phyloP scores from a whole-genome alignment of 2,113 vertebrate genomes.

The Turnix velox region DNA sequence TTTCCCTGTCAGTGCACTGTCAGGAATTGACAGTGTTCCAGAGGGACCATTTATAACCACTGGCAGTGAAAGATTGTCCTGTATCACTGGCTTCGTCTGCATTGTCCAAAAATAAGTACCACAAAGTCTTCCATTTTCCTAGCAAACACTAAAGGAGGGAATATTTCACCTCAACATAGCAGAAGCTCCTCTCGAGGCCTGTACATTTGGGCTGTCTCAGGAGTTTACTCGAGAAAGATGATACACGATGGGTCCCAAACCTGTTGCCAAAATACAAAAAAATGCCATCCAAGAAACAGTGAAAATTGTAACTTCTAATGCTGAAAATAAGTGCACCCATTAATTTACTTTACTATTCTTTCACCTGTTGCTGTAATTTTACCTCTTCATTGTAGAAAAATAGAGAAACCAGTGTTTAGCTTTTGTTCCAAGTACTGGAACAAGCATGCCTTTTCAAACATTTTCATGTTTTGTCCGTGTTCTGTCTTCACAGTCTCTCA shows the following conservation, averaged over 20 bases:
- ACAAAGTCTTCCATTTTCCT: background rate
- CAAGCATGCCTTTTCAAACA: background rate
- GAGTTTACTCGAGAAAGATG: background rate
- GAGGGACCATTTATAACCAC: background rate
- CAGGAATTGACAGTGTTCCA: background rate
- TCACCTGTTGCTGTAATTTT: background rate
- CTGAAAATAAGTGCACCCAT: background rate
- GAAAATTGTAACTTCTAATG: background rate
- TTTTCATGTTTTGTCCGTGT: background rate
- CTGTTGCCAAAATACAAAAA: background rate
- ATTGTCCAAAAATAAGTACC: background rate
- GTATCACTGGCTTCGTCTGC: background rate
- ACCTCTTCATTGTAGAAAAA: background rate
- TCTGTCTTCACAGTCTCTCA: background rate
- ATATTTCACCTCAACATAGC: background rate
- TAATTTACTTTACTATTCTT: background rate
- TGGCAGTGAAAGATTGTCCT: background rate
- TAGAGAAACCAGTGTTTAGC: background rate
- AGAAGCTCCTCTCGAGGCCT: background rate
- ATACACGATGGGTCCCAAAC: background rate
- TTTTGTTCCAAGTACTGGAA: background rate
- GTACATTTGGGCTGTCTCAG: background rate
- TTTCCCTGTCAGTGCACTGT: rapidly evolving
- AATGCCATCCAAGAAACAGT: no score
- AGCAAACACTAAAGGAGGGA: rapidly evolving